Conservation (phyloP, 2,888 invertebrate species). For the Drosophila peninsularis region DNA sequence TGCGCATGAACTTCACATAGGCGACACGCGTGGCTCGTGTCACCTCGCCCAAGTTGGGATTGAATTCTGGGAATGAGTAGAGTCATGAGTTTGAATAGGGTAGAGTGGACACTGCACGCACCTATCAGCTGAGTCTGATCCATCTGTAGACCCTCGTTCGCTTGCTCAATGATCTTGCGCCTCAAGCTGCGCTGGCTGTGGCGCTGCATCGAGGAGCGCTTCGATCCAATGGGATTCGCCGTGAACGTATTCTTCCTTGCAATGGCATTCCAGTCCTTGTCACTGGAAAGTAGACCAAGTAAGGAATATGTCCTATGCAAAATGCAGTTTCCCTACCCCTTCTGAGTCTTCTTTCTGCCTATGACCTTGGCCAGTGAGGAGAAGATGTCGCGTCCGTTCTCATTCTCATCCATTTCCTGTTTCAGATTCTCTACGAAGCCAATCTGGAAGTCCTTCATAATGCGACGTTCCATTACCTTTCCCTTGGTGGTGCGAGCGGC, state of each 20-base stretch:
- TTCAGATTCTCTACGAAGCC: conserved; percentile 93
- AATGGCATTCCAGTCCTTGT: conserved; percentile 92
- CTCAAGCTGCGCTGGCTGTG: conserved; percentile 90
- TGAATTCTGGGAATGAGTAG: conserved; percentile 87
- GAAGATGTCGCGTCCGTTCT: conserved; percentile 91
- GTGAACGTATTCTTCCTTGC: conserved; percentile 89
- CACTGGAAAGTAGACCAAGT: conserved; percentile 50
- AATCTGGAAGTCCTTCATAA: conserved; percentile 95
- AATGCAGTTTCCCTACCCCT: conserved; percentile 64
- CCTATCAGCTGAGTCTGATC: conserved; percentile 90
- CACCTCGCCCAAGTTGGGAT: conserved; percentile 91
- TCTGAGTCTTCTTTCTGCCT: conserved; percentile 86
- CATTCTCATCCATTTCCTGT: conserved; percentile 89
- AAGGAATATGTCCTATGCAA: neutral
- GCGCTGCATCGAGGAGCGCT: conserved; percentile 88
- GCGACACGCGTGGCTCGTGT: conserved; percentile 92
- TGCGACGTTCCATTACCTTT: conserved; percentile 93
- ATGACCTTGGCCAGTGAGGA: conserved; percentile 93
- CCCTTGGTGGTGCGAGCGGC: conserved; percentile 90
- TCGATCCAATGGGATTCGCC: conserved; percentile 92
- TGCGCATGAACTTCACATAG: conserved; percentile 94
- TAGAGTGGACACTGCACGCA: conserved; percentile 66
- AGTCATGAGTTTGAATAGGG: neutral
- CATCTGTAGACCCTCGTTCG: conserved; percentile 87
- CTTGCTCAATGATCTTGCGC: conserved; percentile 89